Conservation (phyloP, 2,113 vertebrate genomes). For the Ondatra zibethicus region DNA sequence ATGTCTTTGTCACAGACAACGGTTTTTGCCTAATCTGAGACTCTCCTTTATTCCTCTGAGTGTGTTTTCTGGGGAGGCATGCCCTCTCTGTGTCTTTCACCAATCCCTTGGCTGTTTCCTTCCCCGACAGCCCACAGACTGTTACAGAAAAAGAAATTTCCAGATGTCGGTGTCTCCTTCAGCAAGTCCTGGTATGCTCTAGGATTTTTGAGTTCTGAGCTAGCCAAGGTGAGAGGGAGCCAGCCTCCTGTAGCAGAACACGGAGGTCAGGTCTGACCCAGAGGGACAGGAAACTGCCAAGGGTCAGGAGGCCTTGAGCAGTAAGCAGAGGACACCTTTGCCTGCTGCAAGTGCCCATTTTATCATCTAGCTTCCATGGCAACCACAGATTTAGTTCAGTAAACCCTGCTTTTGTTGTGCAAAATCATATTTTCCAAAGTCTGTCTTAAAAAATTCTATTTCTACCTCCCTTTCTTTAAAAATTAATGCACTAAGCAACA, state of each 20-base stretch:
- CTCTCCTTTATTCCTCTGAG: not conserved
- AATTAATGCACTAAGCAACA: not conserved
- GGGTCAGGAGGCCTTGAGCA: rapidly evolving
- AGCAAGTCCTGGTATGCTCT: rapidly evolving
- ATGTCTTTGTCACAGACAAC: not conserved
- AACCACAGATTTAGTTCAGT: not conserved
- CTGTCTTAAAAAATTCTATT: not conserved
- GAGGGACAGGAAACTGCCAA: not conserved
- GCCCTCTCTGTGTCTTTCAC: not conserved
- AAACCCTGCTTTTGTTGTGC: not conserved
- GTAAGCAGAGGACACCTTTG: rapidly evolving
- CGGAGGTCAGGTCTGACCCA: not conserved
- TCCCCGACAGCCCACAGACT: too few species aligned
- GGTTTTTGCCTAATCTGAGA: rapidly evolving
- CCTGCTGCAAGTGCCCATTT: rapidly evolving
- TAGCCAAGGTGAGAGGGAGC: rapidly evolving
- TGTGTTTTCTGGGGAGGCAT: rapidly evolving
- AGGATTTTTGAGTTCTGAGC: not conserved
- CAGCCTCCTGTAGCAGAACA: rapidly evolving
- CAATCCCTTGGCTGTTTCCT: not conserved
- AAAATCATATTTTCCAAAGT: not conserved
- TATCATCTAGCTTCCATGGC: not conserved
- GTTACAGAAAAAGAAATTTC: not conserved
- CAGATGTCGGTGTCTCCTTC: not conserved
- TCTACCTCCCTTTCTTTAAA: not conserved